These are phyloP conservation scores for Physocephala rufipes DNA, from an alignment of 2,888 invertebrate genomes.

Conservation along the genomic window DNA sequence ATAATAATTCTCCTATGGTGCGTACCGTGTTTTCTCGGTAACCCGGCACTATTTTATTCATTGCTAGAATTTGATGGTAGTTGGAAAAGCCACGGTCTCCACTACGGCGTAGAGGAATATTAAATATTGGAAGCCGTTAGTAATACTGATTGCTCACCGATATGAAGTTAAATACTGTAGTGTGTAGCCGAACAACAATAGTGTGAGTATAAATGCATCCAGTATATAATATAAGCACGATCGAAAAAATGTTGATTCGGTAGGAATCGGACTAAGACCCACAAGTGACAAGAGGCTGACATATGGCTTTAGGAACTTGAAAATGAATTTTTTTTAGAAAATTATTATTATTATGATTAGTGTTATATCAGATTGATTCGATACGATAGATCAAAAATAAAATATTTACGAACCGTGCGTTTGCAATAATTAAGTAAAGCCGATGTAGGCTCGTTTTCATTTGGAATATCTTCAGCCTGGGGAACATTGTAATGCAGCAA, in stretches of 20 bases:
- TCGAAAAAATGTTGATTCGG: constrained; percentile 71
- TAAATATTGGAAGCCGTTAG: background rate
- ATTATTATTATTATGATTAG: background rate
- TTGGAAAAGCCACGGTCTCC: constrained; percentile 60
- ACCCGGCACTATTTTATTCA: background rate
- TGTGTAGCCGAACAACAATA: constrained; percentile 77
- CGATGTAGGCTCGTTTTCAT: constrained; percentile 78
- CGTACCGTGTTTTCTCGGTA: constrained; percentile 46
- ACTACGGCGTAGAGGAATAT: constrained; percentile 42
- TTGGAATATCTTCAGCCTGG: constrained; percentile 74
- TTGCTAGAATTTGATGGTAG: constrained; percentile 45
- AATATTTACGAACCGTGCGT: constrained; percentile 69
- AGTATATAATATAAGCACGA: constrained; percentile 75
- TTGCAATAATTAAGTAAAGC: constrained; percentile 84
- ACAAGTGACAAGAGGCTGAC: constrained; percentile 77
- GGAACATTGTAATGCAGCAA: constrained; percentile 52
- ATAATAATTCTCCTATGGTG: constrained; percentile 75
- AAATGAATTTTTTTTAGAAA: background rate
- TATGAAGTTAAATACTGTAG: constrained; percentile 84
- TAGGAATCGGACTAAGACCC: constrained; percentile 76
- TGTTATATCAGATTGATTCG: background rate
- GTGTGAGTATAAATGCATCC: constrained; percentile 72
- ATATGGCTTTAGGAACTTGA: constrained; percentile 78
- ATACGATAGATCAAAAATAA: background rate
- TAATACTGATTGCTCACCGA: constrained; percentile 69